Evolutionary conservation across 2,797 vertebrate species (phyloP).

Genomic region (Schizopygopsis malacanthus): DNA sequence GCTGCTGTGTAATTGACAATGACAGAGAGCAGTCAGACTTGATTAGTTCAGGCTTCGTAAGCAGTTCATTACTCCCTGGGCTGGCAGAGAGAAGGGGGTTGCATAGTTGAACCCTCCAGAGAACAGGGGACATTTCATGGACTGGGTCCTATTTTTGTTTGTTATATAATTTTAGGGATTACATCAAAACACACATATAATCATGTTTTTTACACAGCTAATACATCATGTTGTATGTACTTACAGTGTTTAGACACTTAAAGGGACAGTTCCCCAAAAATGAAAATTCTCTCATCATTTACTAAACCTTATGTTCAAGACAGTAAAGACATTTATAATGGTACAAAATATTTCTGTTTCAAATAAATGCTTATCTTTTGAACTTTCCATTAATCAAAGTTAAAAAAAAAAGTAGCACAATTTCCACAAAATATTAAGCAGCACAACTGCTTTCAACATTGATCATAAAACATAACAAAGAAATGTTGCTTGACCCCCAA

Average conservation of each 20-base stretch:
- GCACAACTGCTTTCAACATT: not conserved
- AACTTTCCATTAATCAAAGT: not conserved
- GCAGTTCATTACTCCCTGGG: conserved; percentile 78
- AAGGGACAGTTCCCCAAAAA: not conserved
- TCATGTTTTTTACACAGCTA: not conserved
- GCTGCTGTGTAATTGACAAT: conserved; percentile 80
- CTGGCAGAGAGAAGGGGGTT: conserved; percentile 62
- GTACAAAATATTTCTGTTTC: not conserved
- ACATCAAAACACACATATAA: not conserved
- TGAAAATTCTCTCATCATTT: not conserved
- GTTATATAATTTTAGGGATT: conserved; percentile 41
- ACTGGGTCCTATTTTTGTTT: conserved; percentile 17
- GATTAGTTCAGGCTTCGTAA: conserved; percentile 83
- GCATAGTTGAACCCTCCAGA: conserved; percentile 24
- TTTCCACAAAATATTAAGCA: not conserved
- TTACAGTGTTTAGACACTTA: not conserved
- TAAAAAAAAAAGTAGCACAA: not conserved
- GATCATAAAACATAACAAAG: not conserved
- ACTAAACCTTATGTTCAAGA: not conserved
- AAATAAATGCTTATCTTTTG: not conserved
- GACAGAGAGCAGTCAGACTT: conserved; percentile 82
- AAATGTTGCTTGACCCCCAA: not conserved
- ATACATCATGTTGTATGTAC: not conserved
- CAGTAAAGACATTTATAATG: not conserved
- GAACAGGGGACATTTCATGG: conserved; percentile 37